phyloP scores from a whole-genome alignment of 2,113 vertebrate genomes.

The Toxostoma redivivum region DNA sequence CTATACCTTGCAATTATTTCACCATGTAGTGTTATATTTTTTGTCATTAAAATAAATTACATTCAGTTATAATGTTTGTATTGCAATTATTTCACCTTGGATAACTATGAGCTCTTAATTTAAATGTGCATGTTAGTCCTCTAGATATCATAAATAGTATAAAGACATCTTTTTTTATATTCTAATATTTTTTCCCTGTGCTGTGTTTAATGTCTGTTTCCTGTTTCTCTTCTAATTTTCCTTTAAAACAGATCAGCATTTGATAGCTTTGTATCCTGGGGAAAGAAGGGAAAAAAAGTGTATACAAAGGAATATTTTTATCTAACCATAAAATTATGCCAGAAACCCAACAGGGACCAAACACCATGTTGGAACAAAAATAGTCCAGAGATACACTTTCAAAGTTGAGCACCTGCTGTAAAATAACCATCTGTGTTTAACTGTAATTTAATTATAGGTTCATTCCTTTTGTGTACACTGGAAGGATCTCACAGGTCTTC shows the following conservation, averaged over 20 bases:
- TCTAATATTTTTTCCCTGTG: background rate
- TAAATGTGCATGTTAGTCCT: background rate
- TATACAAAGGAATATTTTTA: slow-evolving; percentile 44
- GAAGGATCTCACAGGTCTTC: slow-evolving; percentile 68
- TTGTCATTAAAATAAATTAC: background rate
- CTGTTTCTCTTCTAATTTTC: background rate
- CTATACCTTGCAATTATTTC: background rate
- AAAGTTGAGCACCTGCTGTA: slow-evolving; percentile 75
- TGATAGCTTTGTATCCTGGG: background rate
- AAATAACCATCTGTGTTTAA: slow-evolving; percentile 80
- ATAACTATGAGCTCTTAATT: background rate
- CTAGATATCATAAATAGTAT: background rate
- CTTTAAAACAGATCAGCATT: background rate
- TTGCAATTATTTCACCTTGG: background rate
- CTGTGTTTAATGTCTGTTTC: background rate
- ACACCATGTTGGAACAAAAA: slow-evolving; percentile 66
- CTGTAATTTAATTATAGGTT: slow-evolving; percentile 81
- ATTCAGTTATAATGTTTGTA: background rate
- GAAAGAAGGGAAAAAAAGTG: background rate
- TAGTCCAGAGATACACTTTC: slow-evolving; percentile 62
- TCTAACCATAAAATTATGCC: slow-evolving; percentile 43
- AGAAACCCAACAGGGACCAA: slow-evolving; percentile 54
- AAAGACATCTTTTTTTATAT: background rate
- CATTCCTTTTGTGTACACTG: slow-evolving; percentile 70
- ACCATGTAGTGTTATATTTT: background rate